phyloP scores from a whole-genome alignment of 2,113 vertebrate genomes.

The Hystrix brachyura region DNA sequence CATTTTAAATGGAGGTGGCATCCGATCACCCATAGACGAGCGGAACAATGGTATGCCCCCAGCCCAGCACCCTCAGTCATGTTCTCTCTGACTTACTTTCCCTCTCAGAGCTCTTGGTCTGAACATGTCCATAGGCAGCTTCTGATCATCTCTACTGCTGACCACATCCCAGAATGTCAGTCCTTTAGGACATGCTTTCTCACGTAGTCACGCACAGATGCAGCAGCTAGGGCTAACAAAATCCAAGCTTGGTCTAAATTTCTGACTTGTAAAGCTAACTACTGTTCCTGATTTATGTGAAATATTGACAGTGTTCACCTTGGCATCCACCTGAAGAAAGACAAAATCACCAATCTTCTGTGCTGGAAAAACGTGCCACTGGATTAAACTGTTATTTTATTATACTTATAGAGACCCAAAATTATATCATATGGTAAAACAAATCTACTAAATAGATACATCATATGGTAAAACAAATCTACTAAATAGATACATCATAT shows the following conservation, averaged over 20 bases:
- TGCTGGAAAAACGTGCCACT: not conserved
- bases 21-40: slow-evolving; percentile 94
- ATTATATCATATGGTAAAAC: not conserved
- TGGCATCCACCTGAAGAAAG: not conserved
- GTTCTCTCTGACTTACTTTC: not conserved
- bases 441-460: not conserved
- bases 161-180: not conserved
- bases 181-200: not conserved
- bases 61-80: not conserved
- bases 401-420: not conserved
- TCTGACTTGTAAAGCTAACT: slow-evolving; percentile 25
- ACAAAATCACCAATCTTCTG: not conserved
- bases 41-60: slow-evolving; percentile 89
- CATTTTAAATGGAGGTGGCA: slow-evolving; percentile 93
- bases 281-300: not conserved
- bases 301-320: not conserved
- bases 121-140: accelerated
- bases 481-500: not conserved
- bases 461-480: not conserved
- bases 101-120: not conserved
- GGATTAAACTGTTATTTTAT: not conserved
- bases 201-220: not conserved
- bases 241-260: not conserved
- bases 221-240: not conserved
- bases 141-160: not conserved